phyloP scores from a whole-genome alignment of 2,888 invertebrate genomes.

The Pristionchus exspectatus region DNA sequence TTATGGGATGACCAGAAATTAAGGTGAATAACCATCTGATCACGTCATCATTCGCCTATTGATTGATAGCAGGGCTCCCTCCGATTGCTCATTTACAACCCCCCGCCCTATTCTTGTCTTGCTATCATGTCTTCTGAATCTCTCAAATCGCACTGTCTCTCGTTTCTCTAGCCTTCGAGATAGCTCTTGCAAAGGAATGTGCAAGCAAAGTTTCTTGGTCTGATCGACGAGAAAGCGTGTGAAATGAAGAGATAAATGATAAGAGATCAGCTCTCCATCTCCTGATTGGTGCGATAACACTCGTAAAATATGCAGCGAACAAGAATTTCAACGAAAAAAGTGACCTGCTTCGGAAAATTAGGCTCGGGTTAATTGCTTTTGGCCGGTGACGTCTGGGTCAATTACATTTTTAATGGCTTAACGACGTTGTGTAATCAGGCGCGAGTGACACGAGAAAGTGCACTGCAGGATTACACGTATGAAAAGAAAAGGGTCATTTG shows the following conservation, averaged over 20 bases:
- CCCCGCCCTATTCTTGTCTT: neutral
- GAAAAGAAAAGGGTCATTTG: too few relatives aligned
- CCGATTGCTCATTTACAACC: neutral
- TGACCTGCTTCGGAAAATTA: neutral
- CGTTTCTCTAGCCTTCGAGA: too few relatives aligned
- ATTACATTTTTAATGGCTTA: neutral
- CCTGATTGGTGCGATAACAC: constrained; percentile 8
- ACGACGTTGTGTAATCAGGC: too few relatives aligned
- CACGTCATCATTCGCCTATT: constrained; percentile 1
- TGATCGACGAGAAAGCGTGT: neutral
- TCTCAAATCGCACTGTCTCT: too few relatives aligned
- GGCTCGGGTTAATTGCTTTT: too few relatives aligned
- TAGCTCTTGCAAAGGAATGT: neutral
- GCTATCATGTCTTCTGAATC: neutral
- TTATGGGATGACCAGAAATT: too few relatives aligned
- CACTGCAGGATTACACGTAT: too few relatives aligned
- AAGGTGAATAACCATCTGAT: neutral
- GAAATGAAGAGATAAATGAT: neutral
- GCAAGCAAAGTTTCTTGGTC: too few relatives aligned
- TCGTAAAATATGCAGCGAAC: neutral
- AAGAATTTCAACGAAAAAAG: neutral
- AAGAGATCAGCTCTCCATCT: neutral
- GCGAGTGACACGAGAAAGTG: too few relatives aligned
- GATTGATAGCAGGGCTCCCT: neutral
- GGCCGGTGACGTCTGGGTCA: neutral